phyloP scores from a whole-genome alignment of 2,113 vertebrate species.

The Nymphicus hollandicus region DNA sequence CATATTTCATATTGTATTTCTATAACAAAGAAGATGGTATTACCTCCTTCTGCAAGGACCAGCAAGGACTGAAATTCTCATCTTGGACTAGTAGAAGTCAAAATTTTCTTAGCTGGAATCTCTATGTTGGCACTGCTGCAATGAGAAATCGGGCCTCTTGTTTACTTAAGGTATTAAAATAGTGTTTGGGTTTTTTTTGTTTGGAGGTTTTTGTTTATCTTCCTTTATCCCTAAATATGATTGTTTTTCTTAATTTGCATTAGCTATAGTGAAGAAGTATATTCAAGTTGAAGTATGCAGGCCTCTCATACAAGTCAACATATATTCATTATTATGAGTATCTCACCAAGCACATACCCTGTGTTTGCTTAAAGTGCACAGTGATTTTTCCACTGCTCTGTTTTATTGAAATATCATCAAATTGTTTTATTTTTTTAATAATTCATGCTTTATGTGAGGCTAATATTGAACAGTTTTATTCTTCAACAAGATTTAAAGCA shows the following conservation, averaged over 20 bases:
- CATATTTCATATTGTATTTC: not conserved
- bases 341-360: not conserved
- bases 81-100: not conserved
- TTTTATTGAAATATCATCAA: not conserved
- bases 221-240: not conserved
- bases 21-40: not conserved
- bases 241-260: not conserved
- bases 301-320: not conserved
- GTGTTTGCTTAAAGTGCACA: not conserved
- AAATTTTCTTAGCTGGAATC: not conserved
- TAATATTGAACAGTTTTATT: not conserved
- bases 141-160: not conserved
- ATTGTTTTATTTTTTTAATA: not conserved
- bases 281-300: not conserved
- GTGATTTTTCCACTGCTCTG: not conserved
- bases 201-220: not conserved
- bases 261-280: not conserved
- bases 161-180: not conserved
- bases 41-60: not conserved
- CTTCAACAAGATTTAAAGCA: not conserved
- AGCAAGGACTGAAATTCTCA: not conserved
- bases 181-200: not conserved
- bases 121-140: not conserved
- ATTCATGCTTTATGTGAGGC: not conserved
- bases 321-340: conserved; percentile 4